Evolutionary conservation across 2,797 vertebrate species (phyloP), one percentile per base, ranked within the genome.

Genomic region (Strix occidentalis): DNA sequence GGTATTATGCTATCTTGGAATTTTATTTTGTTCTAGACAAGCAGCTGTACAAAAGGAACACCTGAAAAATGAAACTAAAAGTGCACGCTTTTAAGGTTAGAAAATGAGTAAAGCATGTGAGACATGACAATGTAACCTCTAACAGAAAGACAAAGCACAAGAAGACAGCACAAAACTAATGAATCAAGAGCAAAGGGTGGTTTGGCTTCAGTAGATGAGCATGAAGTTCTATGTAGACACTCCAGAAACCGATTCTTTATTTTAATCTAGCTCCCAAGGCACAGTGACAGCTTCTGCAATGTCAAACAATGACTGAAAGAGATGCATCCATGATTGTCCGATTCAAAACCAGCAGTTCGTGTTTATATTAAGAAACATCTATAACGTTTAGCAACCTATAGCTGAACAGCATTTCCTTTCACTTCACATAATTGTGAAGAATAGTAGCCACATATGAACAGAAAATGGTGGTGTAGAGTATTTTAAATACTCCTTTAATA

Each of bases 301-400:
- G 26, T 13, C 56, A 57, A 50, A 75, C 37, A 25, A 29, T 0
- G 1, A 65, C 0, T 51, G 8, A 79, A 87, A 82, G 57, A 87
- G 43, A 70, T 10, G 35, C 26, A 65, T 69, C 79, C 26, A 17
- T 51, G 37, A 64, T 0, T 75, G 29, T 21, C 39, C 3, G 3
- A 70, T 33, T 87, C 48, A 66, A 75, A 89, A 70, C 1, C n/a
- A 78, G 65, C 54, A 84, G 37, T 43, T 68, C 65, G 53, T 7
- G 21, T 48, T 53, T 64, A 33, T 33, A 61, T 12, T 68, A 64
- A 64, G 21, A 89, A 87, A 31, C 14, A 63, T 20, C n/a, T 43
- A 3, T 7, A 33, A 76, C 0, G 1, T 61, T 89, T 37, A 72
- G 29, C 33, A 74, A 78, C 14, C 14, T 65, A 37, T 0, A 75